Conservation (phyloP, 2,888 invertebrate species). For the Aphelenchoides bicaudatus region DNA sequence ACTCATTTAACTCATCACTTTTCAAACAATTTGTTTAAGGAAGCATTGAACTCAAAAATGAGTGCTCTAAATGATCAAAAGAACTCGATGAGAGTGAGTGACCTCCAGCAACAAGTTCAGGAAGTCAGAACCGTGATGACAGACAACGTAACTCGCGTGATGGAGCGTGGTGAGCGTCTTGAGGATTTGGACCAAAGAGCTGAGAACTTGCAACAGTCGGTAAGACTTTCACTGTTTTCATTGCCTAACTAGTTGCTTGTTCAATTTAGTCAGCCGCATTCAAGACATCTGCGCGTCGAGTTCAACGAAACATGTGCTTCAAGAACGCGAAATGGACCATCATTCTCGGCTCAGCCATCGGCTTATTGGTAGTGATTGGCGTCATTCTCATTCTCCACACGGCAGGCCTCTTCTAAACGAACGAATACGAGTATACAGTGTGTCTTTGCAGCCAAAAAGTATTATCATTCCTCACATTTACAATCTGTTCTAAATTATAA, state of each 20-base stretch:
- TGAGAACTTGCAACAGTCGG: constrained; percentile 44
- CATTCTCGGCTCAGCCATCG: constrained; percentile 37
- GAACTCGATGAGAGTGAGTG: constrained; percentile 11
- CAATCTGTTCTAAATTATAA: no score
- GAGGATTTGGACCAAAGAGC: constrained; percentile 50
- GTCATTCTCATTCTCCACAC: constrained; percentile 11
- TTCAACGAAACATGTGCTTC: constrained; percentile 55
- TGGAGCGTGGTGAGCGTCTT: constrained; percentile 56
- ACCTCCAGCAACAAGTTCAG: constrained; percentile 5
- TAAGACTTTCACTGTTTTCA: constrained; percentile 19
- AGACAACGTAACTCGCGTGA: constrained; percentile 50
- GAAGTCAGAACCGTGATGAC: constrained; percentile 51
- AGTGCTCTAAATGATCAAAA: constrained; percentile 2
- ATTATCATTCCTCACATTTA: no score
- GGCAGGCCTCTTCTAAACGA: constrained; percentile 20
- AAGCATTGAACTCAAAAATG: constrained; percentile 15
- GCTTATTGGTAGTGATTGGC: constrained; percentile 29
- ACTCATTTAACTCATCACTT: no score
- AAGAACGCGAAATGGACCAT: constrained; percentile 57
- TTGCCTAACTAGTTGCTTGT: not conserved
- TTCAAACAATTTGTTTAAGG: constrained; percentile 10
- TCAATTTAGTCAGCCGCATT: constrained; percentile 45
- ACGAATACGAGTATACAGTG: no score
- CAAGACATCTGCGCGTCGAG: constrained; percentile 51
- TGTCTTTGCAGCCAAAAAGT: no score